A percentile compares a stretch with the other conserved stretches of the same genome.
Conservation (phyloP, 1,140 invertebrate genomes). For the Neotoxoptera formosana region DNA sequence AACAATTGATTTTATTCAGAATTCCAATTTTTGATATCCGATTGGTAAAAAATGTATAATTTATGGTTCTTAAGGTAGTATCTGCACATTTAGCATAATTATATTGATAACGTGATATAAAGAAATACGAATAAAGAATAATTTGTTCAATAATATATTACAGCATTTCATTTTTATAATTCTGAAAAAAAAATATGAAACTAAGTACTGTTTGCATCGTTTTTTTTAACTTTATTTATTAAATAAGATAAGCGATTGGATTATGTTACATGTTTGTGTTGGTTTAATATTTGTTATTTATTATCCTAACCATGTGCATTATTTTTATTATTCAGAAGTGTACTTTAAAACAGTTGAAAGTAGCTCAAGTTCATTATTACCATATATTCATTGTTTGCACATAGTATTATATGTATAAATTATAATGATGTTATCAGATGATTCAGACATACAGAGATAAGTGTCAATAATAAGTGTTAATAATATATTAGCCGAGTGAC, state of each 20-base stretch:
- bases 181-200: neutral
- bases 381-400: neutral
- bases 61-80: neutral
- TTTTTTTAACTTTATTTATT: neutral
- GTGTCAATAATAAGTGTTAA: neutral
- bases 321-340: slow-evolving; percentile 8
- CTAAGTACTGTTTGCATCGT: neutral
- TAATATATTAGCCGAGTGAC: neutral
- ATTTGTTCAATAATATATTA: neutral
- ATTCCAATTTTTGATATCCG: neutral
- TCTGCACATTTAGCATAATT: neutral
- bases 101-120: neutral
- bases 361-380: neutral
- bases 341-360: neutral
- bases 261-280: neutral
- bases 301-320: neutral
- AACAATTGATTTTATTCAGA: neutral
- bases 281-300: neutral
- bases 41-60: neutral
- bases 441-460: neutral
- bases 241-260: neutral
- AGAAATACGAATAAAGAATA: neutral
- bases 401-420: neutral
- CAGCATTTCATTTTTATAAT: neutral
- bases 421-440: neutral